Evolutionary conservation across 2,888 invertebrate genomes (phyloP), one percentile per base, ranked within the genome.

Genomic region (Tetramorium bicarinatum): DNA sequence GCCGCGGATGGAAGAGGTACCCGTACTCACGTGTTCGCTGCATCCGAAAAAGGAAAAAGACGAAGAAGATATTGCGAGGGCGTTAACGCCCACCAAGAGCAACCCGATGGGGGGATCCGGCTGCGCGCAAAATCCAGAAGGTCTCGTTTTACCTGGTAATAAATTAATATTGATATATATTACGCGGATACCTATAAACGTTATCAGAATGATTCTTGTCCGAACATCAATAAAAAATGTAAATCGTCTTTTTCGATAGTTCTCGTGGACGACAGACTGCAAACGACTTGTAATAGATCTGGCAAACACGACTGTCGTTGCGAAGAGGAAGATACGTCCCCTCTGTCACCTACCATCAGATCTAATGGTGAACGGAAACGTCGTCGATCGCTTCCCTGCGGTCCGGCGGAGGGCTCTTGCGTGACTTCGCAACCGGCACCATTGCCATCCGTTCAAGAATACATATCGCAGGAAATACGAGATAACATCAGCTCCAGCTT

Each of bases 221-320:
- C 2, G 7, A 61, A 72, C 3, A 21, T 41, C 44, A 61, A 34
- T 7, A 1, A 47, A 44, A 25, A 67, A n/a, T 52, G 13, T 49
- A 15, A 64, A 52, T 25, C 1, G 72, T 62, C 52, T 82, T 64
- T 64, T 71, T 25, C 25, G 82, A 72, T 85, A 93, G 92, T 92
- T 77, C 87, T 97, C 62, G 95, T 97, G 18, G 97, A 97, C 92
- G 97, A 97, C 91, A 95, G 97, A 87, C 96, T 97, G 96, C 96
- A 96, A 89, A 96, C 96, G 0, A 95, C 96, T 0, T 97, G 97
- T 94, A 97, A 96, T 89, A 96, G 97, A 89, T 97, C 96, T 83
- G 97, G 97, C 0, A 97, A 97, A 93, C 97, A 97, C 93, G 97
- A 97, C 88, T 98, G 97, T 94, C 96, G 96, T 80, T 97, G 97